Evolutionary conservation across 2,113 vertebrate species (phyloP), one percentile per base, ranked within the genome.

Genomic region (Monopterus albus): DNA sequence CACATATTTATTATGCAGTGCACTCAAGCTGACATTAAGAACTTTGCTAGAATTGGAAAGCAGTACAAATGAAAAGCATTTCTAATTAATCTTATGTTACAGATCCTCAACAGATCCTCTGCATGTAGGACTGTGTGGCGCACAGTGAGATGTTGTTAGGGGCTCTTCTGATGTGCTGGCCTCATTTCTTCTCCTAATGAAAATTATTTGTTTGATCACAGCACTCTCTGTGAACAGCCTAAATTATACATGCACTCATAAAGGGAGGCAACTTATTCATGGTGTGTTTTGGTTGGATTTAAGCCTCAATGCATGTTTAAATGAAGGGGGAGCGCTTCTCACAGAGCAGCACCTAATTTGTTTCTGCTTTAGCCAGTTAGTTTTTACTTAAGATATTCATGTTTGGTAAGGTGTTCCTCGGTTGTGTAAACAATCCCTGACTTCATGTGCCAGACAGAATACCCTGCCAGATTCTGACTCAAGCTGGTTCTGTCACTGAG

Each of bases 201-300:
- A 72, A 78, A 87, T 75, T 0, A 67, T 55, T 62, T 56, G 69
- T 85, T 84, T 74, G 64, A 79, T 79, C 72, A 49, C 46, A 46
- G 39, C 4, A 1, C 46, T 75, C 56, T 66, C 56, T 69, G 49
- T 74, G 60, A 75, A 80, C 62, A 36, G 49, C 29, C 63, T 62
- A 65, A 81, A 87, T 85, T 85, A 83, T 59, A 78, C 70, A 79
- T 38, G 50, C 70, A 20, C 62, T 70, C 45, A 67, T 64, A 52
- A 59, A 62, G 28, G 38, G 35, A 56, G 43, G 55, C 21, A 3
- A 53, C 64, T 56, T 62, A 59, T 72, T 56, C 40, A 25, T 11
- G 1, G 33, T 20, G 43, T 56, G 62, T 73, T 74, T 50, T 75
- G 52, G 77, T 84, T 65, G 46, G 42, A 57, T 51, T 78, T 60